Evolutionary conservation across 2,797 vertebrate species (phyloP), one percentile per base, ranked within the genome.

Genomic region (Triplophysa yarkandensis): DNA sequence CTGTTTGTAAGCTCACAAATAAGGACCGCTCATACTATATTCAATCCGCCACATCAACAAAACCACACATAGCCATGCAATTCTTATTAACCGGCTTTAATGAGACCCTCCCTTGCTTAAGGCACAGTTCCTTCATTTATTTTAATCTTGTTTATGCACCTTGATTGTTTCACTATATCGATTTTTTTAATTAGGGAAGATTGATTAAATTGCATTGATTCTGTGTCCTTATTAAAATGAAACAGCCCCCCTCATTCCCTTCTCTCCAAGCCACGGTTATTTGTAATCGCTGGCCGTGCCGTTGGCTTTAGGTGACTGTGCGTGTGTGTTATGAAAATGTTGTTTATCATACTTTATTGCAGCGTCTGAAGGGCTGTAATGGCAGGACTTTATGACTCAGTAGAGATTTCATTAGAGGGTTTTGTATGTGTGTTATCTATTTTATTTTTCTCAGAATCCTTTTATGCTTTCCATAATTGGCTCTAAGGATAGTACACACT

Each of bases 121-220:
- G 84, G 86, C 85, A 66, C 74, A 81, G 72, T 87, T 80, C 77
- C 79, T 83, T 88, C 88, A 91, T 92, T 91, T 88, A 86, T 92
- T 90, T 87, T 88, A 89, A 91, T 91, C 88, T 88, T 86, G 84
- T 91, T 92, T 90, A 86, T 88, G 82, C 88, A 86, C 82, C 88
- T 87, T 89, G 86, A 91, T 91, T 88, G 86, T 87, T 89, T 90
- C 80, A 84, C 86, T 87, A 84, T 91, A 87, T 84, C 81, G 84
- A 78, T 86, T 88, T 83, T 88, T 91, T 89, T 89, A 90, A 91
- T 92, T 90, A 91, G 86, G 77, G 75, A 23, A 74, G 86, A 90
- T 90, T 92, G 89, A 92, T 90, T 90, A 81, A 84, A 90, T 87
- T 84, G 78, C 84, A 92, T 90, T 80, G 90, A 92, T 92, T 90